Evolutionary conservation across 2,888 invertebrate species (phyloP).

Genomic region (Morpho helenor): DNA sequence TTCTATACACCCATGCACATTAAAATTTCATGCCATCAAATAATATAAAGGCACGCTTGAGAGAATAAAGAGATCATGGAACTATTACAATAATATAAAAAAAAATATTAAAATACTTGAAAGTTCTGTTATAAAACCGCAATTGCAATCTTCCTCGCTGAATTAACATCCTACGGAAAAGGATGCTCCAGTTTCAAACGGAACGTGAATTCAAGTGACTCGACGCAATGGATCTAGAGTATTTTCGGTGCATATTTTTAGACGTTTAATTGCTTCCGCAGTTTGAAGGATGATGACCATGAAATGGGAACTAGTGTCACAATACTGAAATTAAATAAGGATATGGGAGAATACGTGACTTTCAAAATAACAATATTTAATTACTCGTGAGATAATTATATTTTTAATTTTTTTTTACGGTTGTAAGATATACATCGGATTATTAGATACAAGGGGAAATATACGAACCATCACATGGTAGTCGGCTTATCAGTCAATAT

Average conservation of each 20-base stretch:
- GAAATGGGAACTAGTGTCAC: slow-evolving; percentile 13
- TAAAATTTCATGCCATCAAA: too few relatives aligned
- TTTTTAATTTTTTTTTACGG: too few relatives aligned
- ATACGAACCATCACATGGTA: too few relatives aligned
- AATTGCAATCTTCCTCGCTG: slow-evolving; percentile 15
- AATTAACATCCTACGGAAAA: slow-evolving; percentile 21
- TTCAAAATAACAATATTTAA: too few relatives aligned
- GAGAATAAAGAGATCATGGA: too few relatives aligned
- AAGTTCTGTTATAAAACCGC: slow-evolving; percentile 7
- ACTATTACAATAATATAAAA: background rate
- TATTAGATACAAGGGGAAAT: too few relatives aligned
- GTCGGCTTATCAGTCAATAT: too few relatives aligned
- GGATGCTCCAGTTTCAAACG: slow-evolving; percentile 18
- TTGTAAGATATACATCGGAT: too few relatives aligned
- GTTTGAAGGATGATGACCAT: slow-evolving; percentile 18
- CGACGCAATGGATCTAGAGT: slow-evolving; percentile 7
- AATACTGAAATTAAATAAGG: background rate
- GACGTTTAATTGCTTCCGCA: slow-evolving; percentile 18
- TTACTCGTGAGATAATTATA: too few relatives aligned
- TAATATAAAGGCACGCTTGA: too few relatives aligned
- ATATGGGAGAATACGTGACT: background rate
- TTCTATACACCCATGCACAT: too few relatives aligned
- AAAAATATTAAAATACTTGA: slow-evolving; percentile 3
- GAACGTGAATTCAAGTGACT: slow-evolving; percentile 13
- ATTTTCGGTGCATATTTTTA: slow-evolving; percentile 13